Evolutionary conservation across 2,888 invertebrate species (phyloP), one percentile per base, ranked within the genome.

Genomic region (Machimus rusticus): DNA sequence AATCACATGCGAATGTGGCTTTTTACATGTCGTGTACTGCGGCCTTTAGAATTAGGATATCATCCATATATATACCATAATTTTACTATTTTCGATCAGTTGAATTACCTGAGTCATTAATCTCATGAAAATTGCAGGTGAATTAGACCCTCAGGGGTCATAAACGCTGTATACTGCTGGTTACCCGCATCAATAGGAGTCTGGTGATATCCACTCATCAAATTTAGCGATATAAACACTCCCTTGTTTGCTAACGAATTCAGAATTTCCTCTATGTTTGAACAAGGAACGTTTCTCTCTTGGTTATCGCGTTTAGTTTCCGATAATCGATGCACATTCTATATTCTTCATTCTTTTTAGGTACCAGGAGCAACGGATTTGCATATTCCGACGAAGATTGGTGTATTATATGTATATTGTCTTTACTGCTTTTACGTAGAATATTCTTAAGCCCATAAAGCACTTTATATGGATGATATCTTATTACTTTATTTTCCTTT

Each of bases 291-390:
- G 31, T 88, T 66, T 86, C 90, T 82, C 87, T 89, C 88, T 87
- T 88, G 66, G 84, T 90, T 14, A 90, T 90, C 0, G 12, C 90
- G 23, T 57, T 57, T 57, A 57, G n/a, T 16, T 23, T n/a, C 16
- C 19, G 8, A 19, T 57, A 57, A 19, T 57, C 55, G 3, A 23
- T 23, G 55, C 55, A 57, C 55, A 57, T 57, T 19, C 55, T 57
- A n/a, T 57, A 23, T 57, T 57, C 55, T 19, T 23, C 55, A 57
- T 57, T 57, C 19, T 57, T 57, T 6, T 57, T 57, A 9, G n/a
- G 0, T 90, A 90, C 90, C 90, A 0, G 90, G 89, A 90, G 87
- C 74, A 90, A 88, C 5, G 91, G 91, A 46, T 91, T 91, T 57
- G 91, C 90, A 74, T 88, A 91, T 2, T 90, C 89, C 1, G 91